A percentile compares a stretch with the other conserved stretches of the same genome.
These are phyloP conservation scores for Pangasius sanitwongsei DNA, from an alignment of 2,797 vertebrate genomes.

Conservation along the genomic window DNA sequence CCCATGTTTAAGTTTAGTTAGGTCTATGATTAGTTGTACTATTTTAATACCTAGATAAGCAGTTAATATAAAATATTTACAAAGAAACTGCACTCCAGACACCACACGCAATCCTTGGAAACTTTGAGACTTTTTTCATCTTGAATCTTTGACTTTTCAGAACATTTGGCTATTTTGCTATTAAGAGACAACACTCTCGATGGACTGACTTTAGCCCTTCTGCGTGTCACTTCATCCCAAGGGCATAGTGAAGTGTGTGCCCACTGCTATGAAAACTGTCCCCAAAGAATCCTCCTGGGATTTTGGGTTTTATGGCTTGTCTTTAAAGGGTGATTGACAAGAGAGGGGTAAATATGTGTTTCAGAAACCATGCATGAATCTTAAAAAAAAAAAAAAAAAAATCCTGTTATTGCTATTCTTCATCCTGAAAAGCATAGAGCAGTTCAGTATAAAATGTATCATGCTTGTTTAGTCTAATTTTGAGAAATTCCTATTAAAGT, in stretches of 20 bases:
- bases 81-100: neutral
- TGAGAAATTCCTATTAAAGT: neutral
- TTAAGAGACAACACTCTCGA: neutral
- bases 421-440: neutral
- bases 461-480: neutral
- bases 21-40: neutral
- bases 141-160: neutral
- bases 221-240: neutral
- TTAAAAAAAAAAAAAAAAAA: neutral
- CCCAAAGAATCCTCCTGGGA: slow-evolving; percentile 16
- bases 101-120: neutral
- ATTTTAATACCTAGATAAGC: neutral
- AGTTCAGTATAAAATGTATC: neutral
- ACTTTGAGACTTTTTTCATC: neutral
- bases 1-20: neutral
- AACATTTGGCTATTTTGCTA: neutral
- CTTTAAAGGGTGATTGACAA: neutral
- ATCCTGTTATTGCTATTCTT: neutral
- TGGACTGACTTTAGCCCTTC: neutral
- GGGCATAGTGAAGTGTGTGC: slow-evolving; percentile 15
- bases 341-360: neutral
- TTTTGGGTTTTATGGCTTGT: neutral
- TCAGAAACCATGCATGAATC: neutral
- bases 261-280: slow-evolving; percentile 3
- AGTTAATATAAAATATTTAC: neutral